Percentiles rank a stretch among this genome's conserved stretches.
These are phyloP conservation scores for Delphinapterus leucas DNA, from an alignment of 2,113 vertebrate genomes.

Conservation along the genomic window DNA sequence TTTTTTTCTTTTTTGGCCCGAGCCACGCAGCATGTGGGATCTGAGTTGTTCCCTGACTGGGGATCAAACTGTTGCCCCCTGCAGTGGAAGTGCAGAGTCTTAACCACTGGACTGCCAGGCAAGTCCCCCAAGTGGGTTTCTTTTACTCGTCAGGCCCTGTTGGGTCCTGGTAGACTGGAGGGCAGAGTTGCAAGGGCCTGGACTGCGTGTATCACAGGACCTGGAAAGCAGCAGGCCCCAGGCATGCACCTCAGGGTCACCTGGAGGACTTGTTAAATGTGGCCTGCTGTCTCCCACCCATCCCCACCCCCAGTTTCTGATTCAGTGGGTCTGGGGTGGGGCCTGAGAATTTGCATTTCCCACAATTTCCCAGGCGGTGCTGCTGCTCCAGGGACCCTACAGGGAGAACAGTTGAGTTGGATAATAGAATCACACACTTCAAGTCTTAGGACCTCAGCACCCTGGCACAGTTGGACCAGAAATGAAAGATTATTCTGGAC, in stretches of 20 bases:
- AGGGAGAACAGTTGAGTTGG: not conserved
- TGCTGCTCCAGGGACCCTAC: not conserved
- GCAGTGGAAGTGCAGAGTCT: not conserved
- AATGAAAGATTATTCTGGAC: not conserved
- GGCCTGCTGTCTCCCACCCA: not conserved
- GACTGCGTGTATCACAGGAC: not conserved
- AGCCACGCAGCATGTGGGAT: too few species aligned
- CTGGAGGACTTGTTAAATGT: not conserved
- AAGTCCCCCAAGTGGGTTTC: not conserved
- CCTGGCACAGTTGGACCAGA: not conserved
- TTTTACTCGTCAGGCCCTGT: not conserved
- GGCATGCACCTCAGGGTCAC: not conserved
- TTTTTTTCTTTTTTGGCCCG: not conserved
- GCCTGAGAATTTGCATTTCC: not conserved
- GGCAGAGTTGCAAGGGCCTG: not conserved
- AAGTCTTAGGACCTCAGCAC: not conserved
- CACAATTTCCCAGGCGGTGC: not conserved
- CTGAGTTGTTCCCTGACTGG: not conserved
- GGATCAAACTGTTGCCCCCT: not conserved
- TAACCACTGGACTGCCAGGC: not conserved
- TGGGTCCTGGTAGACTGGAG: not conserved
- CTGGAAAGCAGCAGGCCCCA: accelerated
- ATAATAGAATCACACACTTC: not conserved
- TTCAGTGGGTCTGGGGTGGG: not conserved
- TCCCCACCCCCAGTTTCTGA: not conserved